A percentile compares a stretch with the other conserved stretches of the same genome.
These are phyloP conservation scores for Drepana falcataria DNA, from an alignment of 2,888 invertebrate genomes.

Conservation along the genomic window DNA sequence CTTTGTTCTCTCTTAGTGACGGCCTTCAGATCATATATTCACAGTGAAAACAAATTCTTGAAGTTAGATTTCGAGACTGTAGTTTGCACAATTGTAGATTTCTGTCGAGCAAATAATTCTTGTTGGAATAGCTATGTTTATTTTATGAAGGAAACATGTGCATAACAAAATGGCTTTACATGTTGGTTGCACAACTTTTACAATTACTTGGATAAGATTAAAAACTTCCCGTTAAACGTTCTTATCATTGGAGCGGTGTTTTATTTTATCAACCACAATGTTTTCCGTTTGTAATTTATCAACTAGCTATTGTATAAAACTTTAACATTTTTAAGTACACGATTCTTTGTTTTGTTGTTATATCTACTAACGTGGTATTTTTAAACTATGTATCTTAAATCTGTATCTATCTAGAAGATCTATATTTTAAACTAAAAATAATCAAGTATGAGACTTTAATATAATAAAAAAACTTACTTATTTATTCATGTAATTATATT, in stretches of 20 bases:
- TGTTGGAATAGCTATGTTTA: constrained; percentile 24
- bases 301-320: background rate
- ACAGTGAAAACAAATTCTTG: constrained; percentile 41
- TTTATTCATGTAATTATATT: too few relatives aligned
- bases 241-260: constrained; percentile 16
- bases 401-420: too few relatives aligned
- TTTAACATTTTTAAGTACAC: too few relatives aligned
- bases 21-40: constrained; percentile 40
- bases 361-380: too few relatives aligned
- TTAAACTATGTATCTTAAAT: too few relatives aligned
- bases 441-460: too few relatives aligned
- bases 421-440: too few relatives aligned
- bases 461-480: too few relatives aligned
- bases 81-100: constrained; percentile 24
- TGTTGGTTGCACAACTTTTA: constrained; percentile 18
- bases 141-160: constrained; percentile 18
- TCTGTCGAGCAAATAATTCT: constrained; percentile 27
- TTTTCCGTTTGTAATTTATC: constrained; percentile 11
- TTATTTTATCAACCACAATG: constrained; percentile 18
- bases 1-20: constrained; percentile 58
- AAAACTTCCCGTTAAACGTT: constrained; percentile 18
- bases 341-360: too few relatives aligned
- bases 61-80: constrained; percentile 26
- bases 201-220: constrained; percentile 39
- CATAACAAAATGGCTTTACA: constrained; percentile 18